Evolutionary conservation across 2,113 vertebrate genomes (phyloP), one percentile per base, ranked within the genome.

Genomic region (Herpailurus yagouaroundi): DNA sequence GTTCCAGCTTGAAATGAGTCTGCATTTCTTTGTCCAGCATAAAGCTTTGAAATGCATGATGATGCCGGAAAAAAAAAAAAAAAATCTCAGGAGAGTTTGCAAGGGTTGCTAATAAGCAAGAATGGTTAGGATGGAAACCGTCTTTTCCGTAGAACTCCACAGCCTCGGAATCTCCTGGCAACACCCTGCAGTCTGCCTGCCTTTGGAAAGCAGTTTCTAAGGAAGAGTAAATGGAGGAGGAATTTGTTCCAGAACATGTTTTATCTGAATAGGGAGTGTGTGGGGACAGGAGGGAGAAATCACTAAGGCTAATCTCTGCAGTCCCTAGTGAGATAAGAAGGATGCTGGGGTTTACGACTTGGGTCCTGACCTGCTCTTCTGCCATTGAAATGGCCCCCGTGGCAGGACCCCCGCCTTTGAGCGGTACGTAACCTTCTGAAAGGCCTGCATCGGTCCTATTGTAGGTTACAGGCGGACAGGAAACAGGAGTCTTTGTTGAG

Each of bases 131-230:
- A 57, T n/a, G 41, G 45, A 92, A 82, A 50, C 36, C 0, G 29
- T 36, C 60, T 87, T 85, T 66, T 83, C 83, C 48, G 29, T 50
- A 29, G 33, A 79, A n/a, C 36, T 41, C 71, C 79, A 0, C 2
- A 7, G 27, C 69, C 14, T 57, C 76, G 48, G 68, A 48, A 15
- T 36, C 71, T 63, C 27, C 9, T 23, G 48, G 60, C 19, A 29
- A 45, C 45, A 41, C 76, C 33, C 73, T 4, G 38, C 31, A 19
- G 82, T 29, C 91, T 52, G n/a, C 15, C 11, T 13, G 33, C 50
- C 88, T 93, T 68, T 52, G 55, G 48, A 52, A 82, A 91, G 69
- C 27, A 12, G 48, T 38, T 84, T 69, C 63, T n/a, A 48, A 55
- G 57, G 4, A 63, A 50, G 23, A n/a, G n/a, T 25, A 23, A 81